These are phyloP conservation scores for Anthonomus grandis DNA, from an alignment of 1,140 invertebrate genomes.

Conservation along the genomic window DNA sequence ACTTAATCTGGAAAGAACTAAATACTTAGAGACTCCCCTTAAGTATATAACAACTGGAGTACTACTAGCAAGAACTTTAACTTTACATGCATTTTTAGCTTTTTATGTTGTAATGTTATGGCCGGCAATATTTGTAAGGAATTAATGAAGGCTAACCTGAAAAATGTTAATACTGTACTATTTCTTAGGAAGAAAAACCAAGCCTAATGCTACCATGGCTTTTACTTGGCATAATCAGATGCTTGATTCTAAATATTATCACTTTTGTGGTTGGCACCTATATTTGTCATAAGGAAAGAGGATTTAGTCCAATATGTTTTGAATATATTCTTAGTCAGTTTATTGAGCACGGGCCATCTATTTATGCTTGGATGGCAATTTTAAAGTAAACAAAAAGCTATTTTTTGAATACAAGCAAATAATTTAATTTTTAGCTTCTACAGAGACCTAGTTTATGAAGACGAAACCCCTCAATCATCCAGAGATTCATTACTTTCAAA, in stretches of 20 bases:
- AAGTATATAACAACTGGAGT: constrained; percentile 18
- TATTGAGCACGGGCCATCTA: constrained; percentile 19
- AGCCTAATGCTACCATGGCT: constrained; percentile 25
- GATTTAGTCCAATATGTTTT: constrained; percentile 14
- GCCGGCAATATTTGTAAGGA: constrained; percentile 27
- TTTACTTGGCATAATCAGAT: constrained; percentile 14
- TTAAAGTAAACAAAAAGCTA: not conserved
- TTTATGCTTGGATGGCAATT: constrained; percentile 23
- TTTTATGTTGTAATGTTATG: constrained; percentile 27
- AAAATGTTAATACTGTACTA: not conserved
- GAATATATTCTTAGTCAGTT: constrained; percentile 20
- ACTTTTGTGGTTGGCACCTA: constrained; percentile 16
- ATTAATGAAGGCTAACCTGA: not conserved
- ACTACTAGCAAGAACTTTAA: constrained; percentile 17
- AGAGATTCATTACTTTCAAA: not conserved
- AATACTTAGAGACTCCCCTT: constrained; percentile 11
- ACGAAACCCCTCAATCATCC: not conserved
- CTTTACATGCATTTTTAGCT: constrained; percentile 12
- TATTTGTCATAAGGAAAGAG: constrained; percentile 11
- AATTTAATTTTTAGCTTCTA: not conserved
- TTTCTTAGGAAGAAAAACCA: constrained; percentile 15
- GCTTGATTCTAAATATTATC: constrained; percentile 10
- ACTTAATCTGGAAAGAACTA: constrained; percentile 8
- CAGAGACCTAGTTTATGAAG: constrained; percentile 1
- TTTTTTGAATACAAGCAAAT: not conserved